Evolutionary conservation across 2,113 vertebrate species (phyloP).

Genomic region (Anguilla rostrata): DNA sequence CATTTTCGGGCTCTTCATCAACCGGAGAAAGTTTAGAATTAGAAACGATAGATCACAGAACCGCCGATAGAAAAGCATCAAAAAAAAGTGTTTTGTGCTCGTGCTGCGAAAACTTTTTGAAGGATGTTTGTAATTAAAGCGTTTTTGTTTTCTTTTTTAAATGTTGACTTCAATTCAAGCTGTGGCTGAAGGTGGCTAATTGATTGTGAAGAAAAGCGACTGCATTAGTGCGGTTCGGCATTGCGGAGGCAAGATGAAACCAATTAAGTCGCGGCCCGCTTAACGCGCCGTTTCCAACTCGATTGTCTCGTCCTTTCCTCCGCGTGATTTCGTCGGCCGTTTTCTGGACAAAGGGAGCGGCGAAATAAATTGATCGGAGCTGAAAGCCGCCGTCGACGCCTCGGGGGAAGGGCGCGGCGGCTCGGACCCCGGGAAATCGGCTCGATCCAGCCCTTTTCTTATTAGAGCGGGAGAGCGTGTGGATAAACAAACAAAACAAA

Average conservation of each 20-base stretch:
- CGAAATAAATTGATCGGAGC: background rate
- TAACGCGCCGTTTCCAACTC: constrained; percentile 4
- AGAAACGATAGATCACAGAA: background rate
- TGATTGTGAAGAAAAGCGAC: background rate
- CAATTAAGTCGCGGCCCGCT: background rate
- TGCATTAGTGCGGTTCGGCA: background rate
- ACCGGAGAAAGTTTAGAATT: background rate
- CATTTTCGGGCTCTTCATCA: background rate
- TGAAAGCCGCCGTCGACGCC: background rate
- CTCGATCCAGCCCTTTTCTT: background rate
- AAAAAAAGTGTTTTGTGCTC: background rate
- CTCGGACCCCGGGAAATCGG: too few relatives aligned
- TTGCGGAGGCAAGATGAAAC: background rate
- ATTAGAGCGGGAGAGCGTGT: background rate
- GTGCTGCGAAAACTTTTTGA: background rate
- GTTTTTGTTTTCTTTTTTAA: background rate
- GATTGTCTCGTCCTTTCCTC: background rate
- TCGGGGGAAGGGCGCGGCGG: background rate
- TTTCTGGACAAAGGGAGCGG: background rate
- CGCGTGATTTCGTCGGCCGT: background rate
- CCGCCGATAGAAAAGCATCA: background rate
- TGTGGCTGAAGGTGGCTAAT: background rate
- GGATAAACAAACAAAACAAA: too few relatives aligned
- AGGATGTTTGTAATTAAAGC: background rate
- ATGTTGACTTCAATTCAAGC: background rate